phyloP scores from a whole-genome alignment of 2,113 vertebrate species.

The Miniopterus natalensis region DNA sequence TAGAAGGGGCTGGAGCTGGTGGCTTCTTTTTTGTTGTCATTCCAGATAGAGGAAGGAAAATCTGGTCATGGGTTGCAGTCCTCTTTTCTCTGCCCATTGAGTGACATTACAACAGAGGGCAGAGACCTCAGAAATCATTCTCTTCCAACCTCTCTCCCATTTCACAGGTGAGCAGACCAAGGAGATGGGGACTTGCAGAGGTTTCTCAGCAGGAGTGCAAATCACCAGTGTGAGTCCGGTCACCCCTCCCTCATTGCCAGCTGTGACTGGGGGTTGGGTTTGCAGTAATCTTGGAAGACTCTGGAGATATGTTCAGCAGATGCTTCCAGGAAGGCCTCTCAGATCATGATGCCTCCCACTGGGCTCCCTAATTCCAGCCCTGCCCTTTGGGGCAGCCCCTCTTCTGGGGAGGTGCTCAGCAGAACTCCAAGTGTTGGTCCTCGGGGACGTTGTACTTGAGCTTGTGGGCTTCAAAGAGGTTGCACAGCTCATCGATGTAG shows the following conservation, averaged over 20 bases:
- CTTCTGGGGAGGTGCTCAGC: slow-evolving; percentile 83
- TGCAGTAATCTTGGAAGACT: background rate
- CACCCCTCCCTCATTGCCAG: background rate
- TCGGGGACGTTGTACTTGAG: slow-evolving; percentile 90
- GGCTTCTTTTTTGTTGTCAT: background rate
- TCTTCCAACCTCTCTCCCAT: background rate
- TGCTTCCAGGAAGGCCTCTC: background rate
- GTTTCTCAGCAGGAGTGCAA: background rate
- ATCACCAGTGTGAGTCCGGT: background rate
- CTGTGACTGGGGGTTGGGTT: background rate
- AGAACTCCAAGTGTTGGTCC: slow-evolving; percentile 93
- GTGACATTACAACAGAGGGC: background rate
- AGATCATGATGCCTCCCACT: background rate
- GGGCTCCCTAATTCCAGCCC: background rate
- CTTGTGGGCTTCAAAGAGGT: slow-evolving; percentile 96
- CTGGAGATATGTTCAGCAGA: background rate
- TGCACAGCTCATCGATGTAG: slow-evolving; percentile 91
- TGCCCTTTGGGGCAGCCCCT: background rate
- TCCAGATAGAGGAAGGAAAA: background rate
- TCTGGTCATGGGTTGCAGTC: background rate
- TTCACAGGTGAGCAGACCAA: background rate
- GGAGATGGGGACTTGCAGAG: background rate
- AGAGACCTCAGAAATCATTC: background rate
- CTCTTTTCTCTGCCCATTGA: background rate
- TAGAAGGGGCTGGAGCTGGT: background rate